phyloP scores from a whole-genome alignment of 2,113 vertebrate genomes.

The Corydoras sp. region DNA sequence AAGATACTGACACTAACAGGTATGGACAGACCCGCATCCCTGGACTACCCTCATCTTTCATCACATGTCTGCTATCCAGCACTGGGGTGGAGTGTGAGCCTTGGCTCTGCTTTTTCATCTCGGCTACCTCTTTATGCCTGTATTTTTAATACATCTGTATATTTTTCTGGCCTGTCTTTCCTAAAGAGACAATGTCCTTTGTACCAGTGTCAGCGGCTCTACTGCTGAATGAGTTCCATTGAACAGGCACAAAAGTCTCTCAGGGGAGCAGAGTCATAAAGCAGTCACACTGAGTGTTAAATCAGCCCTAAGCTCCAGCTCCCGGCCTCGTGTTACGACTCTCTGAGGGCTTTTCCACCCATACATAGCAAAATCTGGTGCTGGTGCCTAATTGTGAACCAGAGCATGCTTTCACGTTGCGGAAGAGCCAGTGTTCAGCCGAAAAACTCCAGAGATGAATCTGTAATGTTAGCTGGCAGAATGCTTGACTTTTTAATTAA shows the following conservation, averaged over 20 bases:
- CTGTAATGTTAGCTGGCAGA: no score
- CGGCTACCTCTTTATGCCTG: not conserved
- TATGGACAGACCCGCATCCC: not conserved
- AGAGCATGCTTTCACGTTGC: no score
- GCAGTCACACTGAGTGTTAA: slow-evolving; percentile 55
- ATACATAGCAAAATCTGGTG: no score
- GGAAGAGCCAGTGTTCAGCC: no score
- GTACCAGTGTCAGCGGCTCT: slow-evolving; percentile 49
- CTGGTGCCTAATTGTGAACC: no score
- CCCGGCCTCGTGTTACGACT: not conserved
- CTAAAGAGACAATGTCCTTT: slow-evolving; percentile 25
- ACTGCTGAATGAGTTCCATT: slow-evolving; percentile 59
- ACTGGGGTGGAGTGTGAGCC: not conserved
- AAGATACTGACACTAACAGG: slow-evolving; percentile 3
- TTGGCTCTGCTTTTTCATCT: not conserved
- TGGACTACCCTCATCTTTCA: not conserved
- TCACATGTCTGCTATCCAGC: not conserved
- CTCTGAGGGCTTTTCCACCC: no score
- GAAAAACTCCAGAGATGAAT: no score
- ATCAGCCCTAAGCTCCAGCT: slow-evolving; percentile 47
- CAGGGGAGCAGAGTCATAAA: slow-evolving; percentile 55
- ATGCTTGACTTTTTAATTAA: no score
- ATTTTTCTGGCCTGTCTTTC: slow-evolving; percentile 19
- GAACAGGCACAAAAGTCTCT: slow-evolving; percentile 60
- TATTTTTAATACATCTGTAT: not conserved